Evolutionary conservation across 2,797 vertebrate species (phyloP).

Genomic region (Melanitta fusca): DNA sequence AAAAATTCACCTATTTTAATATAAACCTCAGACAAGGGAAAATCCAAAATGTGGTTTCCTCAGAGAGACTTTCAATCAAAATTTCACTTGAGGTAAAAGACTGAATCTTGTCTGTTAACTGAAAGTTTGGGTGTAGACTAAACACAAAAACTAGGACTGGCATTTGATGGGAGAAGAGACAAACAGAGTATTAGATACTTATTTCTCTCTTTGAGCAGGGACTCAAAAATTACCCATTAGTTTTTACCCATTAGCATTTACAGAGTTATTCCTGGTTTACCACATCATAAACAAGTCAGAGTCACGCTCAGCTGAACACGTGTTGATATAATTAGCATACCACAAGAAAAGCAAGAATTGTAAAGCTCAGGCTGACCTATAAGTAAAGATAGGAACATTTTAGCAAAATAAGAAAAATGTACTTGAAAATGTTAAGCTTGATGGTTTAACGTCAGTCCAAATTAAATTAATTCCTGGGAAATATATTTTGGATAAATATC

Average conservation of each 20-base stretch:
- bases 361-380: not conserved
- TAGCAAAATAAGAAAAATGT: conserved; percentile 7
- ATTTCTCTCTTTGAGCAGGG: not conserved
- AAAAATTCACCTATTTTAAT: not conserved
- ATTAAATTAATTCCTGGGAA: conserved; percentile 47
- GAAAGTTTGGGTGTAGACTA: not conserved
- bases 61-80: not conserved
- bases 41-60: not conserved
- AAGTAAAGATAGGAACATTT: not conserved
- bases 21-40: not conserved
- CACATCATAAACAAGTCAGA: not conserved
- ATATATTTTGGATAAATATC: conserved; percentile 55
- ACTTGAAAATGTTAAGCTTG: conserved; percentile 5
- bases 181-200: not conserved
- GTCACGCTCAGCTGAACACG: not conserved
- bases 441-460: conserved; percentile 24
- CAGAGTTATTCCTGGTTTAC: not conserved
- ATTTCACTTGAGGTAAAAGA: not conserved
- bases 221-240: not conserved
- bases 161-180: rapidly evolving
- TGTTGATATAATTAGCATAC: not conserved
- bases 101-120: not conserved
- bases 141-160: not conserved
- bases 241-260: not conserved
- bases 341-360: not conserved